Conservation (phyloP, 2,113 vertebrate species). For the Erinaceus europaeus region DNA sequence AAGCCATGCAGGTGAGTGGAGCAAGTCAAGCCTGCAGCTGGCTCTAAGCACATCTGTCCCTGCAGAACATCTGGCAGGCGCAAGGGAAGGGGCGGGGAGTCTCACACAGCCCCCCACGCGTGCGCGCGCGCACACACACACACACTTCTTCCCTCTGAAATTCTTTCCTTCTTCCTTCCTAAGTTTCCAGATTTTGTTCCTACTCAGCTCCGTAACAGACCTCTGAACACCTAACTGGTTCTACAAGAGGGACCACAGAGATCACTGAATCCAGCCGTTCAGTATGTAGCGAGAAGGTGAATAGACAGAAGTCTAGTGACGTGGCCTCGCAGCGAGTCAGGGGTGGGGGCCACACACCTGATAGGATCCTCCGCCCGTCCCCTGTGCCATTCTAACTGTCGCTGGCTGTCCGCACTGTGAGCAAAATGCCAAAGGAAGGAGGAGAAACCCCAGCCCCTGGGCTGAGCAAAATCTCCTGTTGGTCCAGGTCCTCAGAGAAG, state of each 20-base stretch:
- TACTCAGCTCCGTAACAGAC: not conserved
- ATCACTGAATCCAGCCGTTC: not conserved
- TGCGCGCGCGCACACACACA: too few relatives aligned
- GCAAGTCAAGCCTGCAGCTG: not conserved
- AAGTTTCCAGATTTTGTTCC: not conserved
- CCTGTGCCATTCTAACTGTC: not conserved
- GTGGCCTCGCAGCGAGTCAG: not conserved
- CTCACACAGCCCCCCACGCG: too few relatives aligned
- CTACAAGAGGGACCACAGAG: not conserved
- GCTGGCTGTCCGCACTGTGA: not conserved
- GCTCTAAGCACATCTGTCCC: not conserved
- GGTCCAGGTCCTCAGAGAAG: conserved; percentile 12
- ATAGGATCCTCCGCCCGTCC: not conserved
- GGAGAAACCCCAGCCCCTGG: not conserved
- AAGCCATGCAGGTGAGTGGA: conserved; percentile 60
- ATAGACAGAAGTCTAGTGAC: not conserved
- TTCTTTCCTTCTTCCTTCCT: conserved; percentile 30
- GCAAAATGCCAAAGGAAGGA: conserved; percentile 12
- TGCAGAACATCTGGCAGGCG: not conserved
- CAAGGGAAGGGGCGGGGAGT: too few relatives aligned
- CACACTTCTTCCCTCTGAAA: not conserved
- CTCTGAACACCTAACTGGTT: not conserved
- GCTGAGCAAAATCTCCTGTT: not conserved
- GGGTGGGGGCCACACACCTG: not conserved
- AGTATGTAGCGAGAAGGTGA: conserved; percentile 26